phyloP scores from a whole-genome alignment of 2,113 vertebrate genomes.

The Crotalus horridus region DNA sequence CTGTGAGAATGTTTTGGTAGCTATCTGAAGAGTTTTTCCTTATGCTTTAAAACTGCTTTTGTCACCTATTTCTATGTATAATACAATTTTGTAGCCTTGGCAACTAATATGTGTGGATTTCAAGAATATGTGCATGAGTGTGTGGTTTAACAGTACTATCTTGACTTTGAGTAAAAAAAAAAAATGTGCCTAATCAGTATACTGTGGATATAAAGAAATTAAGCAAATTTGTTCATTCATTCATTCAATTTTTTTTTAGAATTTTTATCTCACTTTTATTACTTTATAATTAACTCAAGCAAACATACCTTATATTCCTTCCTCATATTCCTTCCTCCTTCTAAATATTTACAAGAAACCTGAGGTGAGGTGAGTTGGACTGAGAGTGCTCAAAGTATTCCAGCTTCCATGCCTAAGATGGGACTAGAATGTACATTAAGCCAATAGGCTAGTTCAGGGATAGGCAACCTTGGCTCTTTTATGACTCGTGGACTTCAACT shows the following conservation, averaged over 20 bases:
- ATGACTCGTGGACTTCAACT: no score
- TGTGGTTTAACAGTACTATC: neutral
- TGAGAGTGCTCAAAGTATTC: neutral
- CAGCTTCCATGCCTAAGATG: neutral
- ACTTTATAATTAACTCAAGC: no score
- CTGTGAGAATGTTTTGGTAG: slow-evolving; percentile 23
- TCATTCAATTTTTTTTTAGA: no score
- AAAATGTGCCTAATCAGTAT: neutral
- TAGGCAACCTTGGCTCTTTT: no score
- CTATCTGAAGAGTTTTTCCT: neutral
- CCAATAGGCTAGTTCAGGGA: neutral
- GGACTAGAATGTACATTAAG: no score
- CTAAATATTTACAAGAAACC: neutral
- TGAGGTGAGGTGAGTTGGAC: neutral
- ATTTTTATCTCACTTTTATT: no score
- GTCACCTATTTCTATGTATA: neutral
- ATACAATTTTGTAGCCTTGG: neutral
- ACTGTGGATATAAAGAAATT: neutral
- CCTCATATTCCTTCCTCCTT: no score
- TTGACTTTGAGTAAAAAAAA: neutral
- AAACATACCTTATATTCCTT: no score
- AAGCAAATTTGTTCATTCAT: no score
- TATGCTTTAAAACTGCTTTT: neutral
- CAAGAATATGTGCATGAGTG: neutral
- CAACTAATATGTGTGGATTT: neutral